Conservation (phyloP, 2,113 vertebrate genomes). For the Tretioscincus oriximinensis region DNA sequence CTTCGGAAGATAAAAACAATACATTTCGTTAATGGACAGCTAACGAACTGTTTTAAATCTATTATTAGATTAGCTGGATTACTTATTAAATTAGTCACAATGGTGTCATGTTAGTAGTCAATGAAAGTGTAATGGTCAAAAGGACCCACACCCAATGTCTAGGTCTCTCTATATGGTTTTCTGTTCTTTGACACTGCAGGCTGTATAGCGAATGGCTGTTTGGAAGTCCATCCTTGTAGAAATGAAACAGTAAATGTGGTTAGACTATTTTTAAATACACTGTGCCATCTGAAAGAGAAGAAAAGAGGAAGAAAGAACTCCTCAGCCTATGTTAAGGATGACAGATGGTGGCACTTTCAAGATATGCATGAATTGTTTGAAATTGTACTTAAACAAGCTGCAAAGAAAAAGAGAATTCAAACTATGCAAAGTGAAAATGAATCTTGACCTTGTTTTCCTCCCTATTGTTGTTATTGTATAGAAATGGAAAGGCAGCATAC, state of each 20-base stretch:
- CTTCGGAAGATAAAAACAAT: too few species aligned
- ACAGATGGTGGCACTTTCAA: background rate
- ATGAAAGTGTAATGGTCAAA: background rate
- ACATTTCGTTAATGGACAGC: too few species aligned
- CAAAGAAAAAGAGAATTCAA: slow-evolving; percentile 24
- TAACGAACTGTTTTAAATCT: too few species aligned
- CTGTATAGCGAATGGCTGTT: background rate
- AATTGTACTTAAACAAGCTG: background rate
- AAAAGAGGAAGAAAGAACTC: slow-evolving; percentile 3
- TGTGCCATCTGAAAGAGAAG: background rate
- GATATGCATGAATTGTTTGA: slow-evolving; percentile 15
- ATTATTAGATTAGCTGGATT: background rate
- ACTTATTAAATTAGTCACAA: background rate
- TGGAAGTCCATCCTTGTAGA: background rate
- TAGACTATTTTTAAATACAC: background rate
- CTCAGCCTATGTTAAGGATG: background rate
- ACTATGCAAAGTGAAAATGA: slow-evolving; percentile 14
- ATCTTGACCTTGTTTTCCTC: slow-evolving; percentile 29
- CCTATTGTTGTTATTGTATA: background rate
- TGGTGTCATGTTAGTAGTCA: background rate
- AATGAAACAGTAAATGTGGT: background rate
- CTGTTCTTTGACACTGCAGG: background rate
- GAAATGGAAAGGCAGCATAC: background rate
- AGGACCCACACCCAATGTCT: background rate
- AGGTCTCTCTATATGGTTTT: background rate